Base-by-base conservation (phyloP, 1,140 invertebrate genomes). In the Cydia pomonella region DNA sequence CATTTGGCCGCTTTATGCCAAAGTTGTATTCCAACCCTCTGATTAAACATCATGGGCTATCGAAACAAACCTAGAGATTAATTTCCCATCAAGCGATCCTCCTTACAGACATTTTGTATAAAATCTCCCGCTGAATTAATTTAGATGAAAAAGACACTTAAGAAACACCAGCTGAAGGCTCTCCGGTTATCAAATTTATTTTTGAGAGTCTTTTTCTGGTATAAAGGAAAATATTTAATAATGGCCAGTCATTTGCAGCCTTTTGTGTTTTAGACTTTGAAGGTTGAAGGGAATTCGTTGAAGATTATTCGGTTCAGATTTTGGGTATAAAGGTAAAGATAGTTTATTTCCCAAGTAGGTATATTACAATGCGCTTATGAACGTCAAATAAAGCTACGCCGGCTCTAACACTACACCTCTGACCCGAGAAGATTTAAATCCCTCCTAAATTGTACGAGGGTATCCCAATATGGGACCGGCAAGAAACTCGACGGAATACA, bases 191-290 rank as follows among this genome's bases (percentile, higher is more conserved):
- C 75, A 71, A 79, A 80, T 80, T 79, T 76, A 79, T 80, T 79
- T 79, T 75, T 71, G 38, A 64, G 75, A 72, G 66, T 73, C 41
- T 74, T 44, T 73, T 72, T 75, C 73, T 41, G 16, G 18, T 69
- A 18, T 38, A n/a, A 33, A 27, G 29, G 59, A 80, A 80, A 80
- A 80, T 80, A 78, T 81, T 82, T 81, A 76, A 74, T 78, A 82
- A 78, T 76, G 75, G 41, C 50, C 74, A 50, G 64, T 74, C 73
- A 71, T 74, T 79, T 77, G 63, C 53, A 69, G 41, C 72, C 64
- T 33, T 77, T 76, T 38, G 64, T 73, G 64, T n/a, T 63, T 13
- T 72, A 72, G 71, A 44, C 23, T 44, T 47, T 72, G 16, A 50
- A 72, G 71, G 25, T 10, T 9, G 16, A 10, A 27, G 25, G 21